Evolutionary conservation across 2,113 vertebrate species (phyloP).

Genomic region (Datnioides undecimradiatus): DNA sequence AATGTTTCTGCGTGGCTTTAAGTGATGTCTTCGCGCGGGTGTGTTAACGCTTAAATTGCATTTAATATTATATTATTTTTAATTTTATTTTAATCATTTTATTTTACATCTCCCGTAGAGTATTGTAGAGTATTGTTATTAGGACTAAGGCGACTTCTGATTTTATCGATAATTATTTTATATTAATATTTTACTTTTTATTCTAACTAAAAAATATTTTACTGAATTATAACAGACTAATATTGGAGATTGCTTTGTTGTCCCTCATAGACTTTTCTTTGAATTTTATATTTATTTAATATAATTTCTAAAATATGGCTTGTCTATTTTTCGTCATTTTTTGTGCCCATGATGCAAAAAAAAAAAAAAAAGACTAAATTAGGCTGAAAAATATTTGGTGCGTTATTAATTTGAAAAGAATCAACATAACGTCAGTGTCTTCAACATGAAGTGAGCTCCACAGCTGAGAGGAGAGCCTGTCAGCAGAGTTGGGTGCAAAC

Average conservation of each 20-base stretch:
- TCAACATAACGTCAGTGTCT: neutral
- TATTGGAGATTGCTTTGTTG: neutral
- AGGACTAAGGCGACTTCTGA: neutral
- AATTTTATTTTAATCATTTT: too few relatives aligned
- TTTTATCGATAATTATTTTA: neutral
- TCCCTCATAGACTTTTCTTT: neutral
- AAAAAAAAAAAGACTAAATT: too few relatives aligned
- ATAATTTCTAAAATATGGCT: neutral
- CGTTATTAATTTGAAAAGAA: neutral
- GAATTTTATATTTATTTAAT: neutral
- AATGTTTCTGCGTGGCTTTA: constrained; percentile 2
- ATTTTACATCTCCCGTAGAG: neutral
- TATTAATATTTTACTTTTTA: neutral
- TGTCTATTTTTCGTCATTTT: neutral
- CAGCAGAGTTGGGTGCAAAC: neutral
- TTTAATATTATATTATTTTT: neutral
- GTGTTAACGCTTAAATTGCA: neutral
- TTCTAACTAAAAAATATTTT: too few relatives aligned
- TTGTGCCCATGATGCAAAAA: neutral
- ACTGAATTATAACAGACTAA: neutral
- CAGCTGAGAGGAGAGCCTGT: too few relatives aligned
- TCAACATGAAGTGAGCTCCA: neutral
- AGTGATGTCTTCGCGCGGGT: neutral
- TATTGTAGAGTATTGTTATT: neutral
- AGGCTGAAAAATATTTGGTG: too few relatives aligned